Conservation (phyloP, 2,797 vertebrate genomes). For the Argentina silus region DNA sequence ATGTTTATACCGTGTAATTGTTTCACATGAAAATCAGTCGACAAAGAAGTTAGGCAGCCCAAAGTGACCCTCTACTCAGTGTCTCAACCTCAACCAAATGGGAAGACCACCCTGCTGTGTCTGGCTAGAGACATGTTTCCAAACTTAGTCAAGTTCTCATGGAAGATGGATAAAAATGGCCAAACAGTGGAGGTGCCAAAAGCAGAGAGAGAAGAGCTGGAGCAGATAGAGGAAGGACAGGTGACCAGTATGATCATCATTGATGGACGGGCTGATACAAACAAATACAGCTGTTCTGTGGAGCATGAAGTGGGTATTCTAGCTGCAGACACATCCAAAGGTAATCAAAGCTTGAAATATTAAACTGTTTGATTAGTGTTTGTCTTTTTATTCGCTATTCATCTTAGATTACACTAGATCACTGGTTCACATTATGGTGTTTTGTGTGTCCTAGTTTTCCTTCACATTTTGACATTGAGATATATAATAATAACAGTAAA, state of each 20-base stretch:
- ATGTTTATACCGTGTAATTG: constrained; percentile 1
- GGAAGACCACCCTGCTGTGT: constrained; percentile 3
- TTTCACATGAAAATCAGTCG: not conserved
- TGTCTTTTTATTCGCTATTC: not conserved
- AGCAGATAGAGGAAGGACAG: constrained; percentile 1
- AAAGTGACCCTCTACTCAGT: not conserved
- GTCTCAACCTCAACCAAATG: not conserved
- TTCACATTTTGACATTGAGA: too few relatives aligned
- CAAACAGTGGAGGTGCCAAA: not conserved
- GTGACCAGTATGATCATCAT: constrained; percentile 11
- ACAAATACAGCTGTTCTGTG: constrained; percentile 1
- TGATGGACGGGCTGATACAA: not conserved
- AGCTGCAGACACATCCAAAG: not conserved
- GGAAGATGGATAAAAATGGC: constrained; percentile 4
- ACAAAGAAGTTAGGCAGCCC: not conserved
- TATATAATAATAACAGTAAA: too few relatives aligned
- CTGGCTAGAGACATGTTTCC: constrained; percentile 12
- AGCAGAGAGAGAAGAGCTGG: not conserved
- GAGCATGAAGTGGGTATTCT: not conserved
- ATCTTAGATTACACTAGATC: not conserved
- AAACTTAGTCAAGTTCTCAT: constrained; percentile 8
- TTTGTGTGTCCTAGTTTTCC: not conserved
- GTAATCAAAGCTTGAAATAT: not conserved
- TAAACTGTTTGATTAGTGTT: not conserved
- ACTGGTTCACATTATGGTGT: not conserved